Evolutionary conservation across 1,140 invertebrate genomes (phyloP).

Genomic region (Yoshiicerus persimilis): DNA sequence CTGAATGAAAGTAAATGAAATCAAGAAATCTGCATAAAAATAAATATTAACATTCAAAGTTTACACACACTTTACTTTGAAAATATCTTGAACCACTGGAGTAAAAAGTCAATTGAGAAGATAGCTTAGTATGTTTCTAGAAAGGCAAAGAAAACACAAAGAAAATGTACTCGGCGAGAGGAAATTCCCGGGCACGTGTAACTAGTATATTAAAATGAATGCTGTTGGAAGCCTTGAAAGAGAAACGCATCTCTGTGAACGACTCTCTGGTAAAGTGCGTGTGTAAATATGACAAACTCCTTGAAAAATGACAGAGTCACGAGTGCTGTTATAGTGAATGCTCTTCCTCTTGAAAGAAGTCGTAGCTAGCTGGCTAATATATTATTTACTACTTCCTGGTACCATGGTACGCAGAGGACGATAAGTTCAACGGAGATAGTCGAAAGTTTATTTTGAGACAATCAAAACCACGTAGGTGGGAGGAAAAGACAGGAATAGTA

Average conservation of each 20-base stretch:
- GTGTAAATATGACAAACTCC: slow-evolving; percentile 1
- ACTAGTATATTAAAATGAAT: not conserved
- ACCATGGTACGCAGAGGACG: not conserved
- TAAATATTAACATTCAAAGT: no score
- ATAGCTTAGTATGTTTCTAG: no score
- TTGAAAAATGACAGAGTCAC: not conserved
- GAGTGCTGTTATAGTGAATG: not conserved
- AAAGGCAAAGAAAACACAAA: no score
- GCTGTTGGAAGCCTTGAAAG: not conserved
- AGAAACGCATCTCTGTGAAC: not conserved
- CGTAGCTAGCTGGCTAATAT: no score
- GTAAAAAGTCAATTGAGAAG: no score
- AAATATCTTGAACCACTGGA: no score
- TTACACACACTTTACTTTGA: no score
- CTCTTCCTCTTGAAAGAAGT: not conserved
- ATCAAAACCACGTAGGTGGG: not conserved
- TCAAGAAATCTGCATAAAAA: no score
- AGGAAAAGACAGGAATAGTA: not conserved
- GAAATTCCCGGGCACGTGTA: no score
- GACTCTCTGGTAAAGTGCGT: not conserved
- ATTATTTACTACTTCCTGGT: not conserved
- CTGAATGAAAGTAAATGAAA: no score
- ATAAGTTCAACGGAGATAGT: not conserved
- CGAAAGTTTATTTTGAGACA: not conserved
- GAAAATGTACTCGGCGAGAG: no score